Conservation (phyloP, 2,888 invertebrate genomes). For the Hirtodrosophila duncani region DNA sequence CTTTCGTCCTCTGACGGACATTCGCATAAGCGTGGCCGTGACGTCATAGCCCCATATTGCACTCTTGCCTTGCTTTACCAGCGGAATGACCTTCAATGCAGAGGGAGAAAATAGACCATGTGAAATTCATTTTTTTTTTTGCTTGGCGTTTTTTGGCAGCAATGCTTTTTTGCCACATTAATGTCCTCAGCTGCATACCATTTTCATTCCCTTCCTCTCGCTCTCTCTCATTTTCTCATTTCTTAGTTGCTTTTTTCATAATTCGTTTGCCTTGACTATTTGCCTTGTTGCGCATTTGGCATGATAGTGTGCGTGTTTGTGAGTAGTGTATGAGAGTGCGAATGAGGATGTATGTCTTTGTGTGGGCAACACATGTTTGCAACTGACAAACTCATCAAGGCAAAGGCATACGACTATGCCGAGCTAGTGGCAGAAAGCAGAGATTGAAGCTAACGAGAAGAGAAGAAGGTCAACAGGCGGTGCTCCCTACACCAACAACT, state of each 20-base stretch:
- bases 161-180: constrained; percentile 52
- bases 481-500: no score
- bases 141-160: constrained; percentile 23
- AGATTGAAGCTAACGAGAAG: no score
- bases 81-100: constrained; percentile 38
- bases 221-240: constrained; percentile 39
- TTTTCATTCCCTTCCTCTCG: constrained; percentile 17
- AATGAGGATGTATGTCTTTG: constrained; percentile 31
- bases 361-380: constrained; percentile 37
- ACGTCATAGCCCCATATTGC: constrained; percentile 39
- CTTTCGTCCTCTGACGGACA: constrained; percentile 10
- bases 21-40: constrained; percentile 38
- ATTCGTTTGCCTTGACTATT: constrained; percentile 42
- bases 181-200: constrained; percentile 44
- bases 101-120: neutral
- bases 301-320: constrained; percentile 5
- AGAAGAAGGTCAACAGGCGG: neutral
- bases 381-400: constrained; percentile 45
- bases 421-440: no score
- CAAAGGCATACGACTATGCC: no score
- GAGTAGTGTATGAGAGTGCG: constrained; percentile 1
- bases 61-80: constrained; percentile 13
- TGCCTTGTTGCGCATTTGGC: constrained; percentile 52
- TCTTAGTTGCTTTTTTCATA: constrained; percentile 47
- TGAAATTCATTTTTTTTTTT: constrained; percentile 15